Conservation (phyloP, 1,140 invertebrate species). For the Phthorimaea operculella region DNA sequence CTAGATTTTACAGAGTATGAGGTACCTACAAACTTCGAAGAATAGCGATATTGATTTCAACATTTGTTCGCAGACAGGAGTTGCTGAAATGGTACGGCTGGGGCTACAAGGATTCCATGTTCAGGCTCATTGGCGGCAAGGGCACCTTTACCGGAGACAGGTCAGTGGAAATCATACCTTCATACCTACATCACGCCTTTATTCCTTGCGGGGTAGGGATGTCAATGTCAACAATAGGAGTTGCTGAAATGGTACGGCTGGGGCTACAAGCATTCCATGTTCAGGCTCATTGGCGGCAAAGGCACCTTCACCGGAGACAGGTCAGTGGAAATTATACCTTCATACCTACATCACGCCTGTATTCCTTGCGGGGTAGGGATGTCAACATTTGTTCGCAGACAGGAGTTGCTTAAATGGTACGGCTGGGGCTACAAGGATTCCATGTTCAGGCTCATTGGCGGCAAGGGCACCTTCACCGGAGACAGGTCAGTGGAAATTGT, state of each 20-base stretch:
- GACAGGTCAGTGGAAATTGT: slow-evolving; percentile 41
- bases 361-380: no score
- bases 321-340: slow-evolving; percentile 24
- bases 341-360: no score
- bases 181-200: no score
- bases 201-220: no score
- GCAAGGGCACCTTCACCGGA: slow-evolving; percentile 39
- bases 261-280: slow-evolving; percentile 90
- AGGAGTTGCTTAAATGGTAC: slow-evolving; percentile 94
- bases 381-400: slow-evolving; percentile 70
- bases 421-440: slow-evolving; percentile 97
- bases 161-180: slow-evolving; percentile 24
- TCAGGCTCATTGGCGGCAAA: slow-evolving; percentile 26
- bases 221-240: slow-evolving; percentile 75
- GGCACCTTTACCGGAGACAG: slow-evolving; percentile 50
- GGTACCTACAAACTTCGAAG: no score
- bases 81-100: slow-evolving; percentile 98
- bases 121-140: slow-evolving; percentile 26
- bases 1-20: no score
- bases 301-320: slow-evolving; percentile 50
- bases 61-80: slow-evolving; percentile 74
- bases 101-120: slow-evolving; percentile 90
- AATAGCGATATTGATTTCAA: slow-evolving; percentile 1
- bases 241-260: slow-evolving; percentile 98
- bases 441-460: slow-evolving; percentile 34